Conservation (phyloP, 2,797 vertebrate species). For the Sebastolobus altivelis region DNA sequence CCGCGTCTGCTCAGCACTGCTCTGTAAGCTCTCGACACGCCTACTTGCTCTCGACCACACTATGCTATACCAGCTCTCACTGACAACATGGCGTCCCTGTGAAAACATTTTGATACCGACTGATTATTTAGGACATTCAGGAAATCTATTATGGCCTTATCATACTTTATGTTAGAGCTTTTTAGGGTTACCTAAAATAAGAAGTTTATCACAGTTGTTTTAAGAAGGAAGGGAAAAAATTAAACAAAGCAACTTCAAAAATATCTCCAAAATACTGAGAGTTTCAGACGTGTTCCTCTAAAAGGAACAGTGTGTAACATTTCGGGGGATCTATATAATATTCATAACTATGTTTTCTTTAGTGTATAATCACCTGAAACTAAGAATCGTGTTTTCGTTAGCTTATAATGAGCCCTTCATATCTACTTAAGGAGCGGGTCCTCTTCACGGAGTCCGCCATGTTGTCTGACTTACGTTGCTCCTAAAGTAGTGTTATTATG, state of each 20-base stretch:
- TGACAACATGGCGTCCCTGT: constrained; percentile 13
- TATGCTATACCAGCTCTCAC: not conserved
- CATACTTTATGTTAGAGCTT: not conserved
- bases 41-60: not conserved
- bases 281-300: not conserved
- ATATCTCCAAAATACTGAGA: not conserved
- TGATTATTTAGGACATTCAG: constrained; percentile 7
- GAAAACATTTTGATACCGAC: constrained; percentile 9
- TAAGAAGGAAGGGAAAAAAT: not conserved
- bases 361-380: too few species aligned
- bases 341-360: too few species aligned
- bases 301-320: not conserved
- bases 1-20: constrained; percentile 33
- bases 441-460: too few species aligned
- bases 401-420: too few species aligned
- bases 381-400: too few species aligned
- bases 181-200: not conserved
- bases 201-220: not conserved
- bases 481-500: too few species aligned
- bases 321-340: too few species aligned
- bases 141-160: not conserved
- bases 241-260: not conserved
- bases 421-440: too few species aligned
- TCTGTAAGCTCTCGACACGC: constrained; percentile 2
- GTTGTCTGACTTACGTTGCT: too few species aligned